A percentile compares a stretch with the other conserved stretches of the same genome.
phyloP scores from a whole-genome alignment of 2,113 vertebrate species.

The Sapajus apella region DNA sequence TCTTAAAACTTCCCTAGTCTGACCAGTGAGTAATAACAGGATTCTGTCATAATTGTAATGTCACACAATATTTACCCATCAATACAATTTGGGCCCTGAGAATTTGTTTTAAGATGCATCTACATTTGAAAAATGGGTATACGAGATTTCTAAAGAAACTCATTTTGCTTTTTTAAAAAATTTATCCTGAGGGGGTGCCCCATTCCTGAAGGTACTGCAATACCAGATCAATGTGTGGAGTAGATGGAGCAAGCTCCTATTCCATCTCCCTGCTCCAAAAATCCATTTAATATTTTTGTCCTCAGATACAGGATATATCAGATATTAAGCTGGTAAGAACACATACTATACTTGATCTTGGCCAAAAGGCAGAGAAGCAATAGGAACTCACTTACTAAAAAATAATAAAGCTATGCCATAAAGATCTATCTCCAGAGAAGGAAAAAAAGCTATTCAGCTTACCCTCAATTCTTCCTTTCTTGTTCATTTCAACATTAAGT shows the following conservation, averaged over 20 bases:
- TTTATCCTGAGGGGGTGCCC: not conserved
- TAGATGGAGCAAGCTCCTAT: too few species aligned
- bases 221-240: too few species aligned
- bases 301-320: too few species aligned
- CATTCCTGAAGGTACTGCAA: too few species aligned
- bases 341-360: too few species aligned
- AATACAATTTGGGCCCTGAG: not conserved
- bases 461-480: not conserved
- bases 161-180: not conserved
- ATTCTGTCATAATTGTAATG: not conserved
- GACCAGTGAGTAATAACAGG: not conserved
- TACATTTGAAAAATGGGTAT: not conserved
- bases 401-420: not conserved
- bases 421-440: not conserved
- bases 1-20: not conserved
- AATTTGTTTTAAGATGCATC: not conserved
- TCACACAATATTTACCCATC: not conserved
- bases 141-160: not conserved
- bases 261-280: too few species aligned
- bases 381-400: too few species aligned
- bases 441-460: not conserved
- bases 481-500: not conserved
- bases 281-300: too few species aligned
- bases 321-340: too few species aligned
- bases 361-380: too few species aligned